These are phyloP conservation scores for Drosophila quinaria DNA, from an alignment of 2,888 invertebrate species.

Conservation along the genomic window DNA sequence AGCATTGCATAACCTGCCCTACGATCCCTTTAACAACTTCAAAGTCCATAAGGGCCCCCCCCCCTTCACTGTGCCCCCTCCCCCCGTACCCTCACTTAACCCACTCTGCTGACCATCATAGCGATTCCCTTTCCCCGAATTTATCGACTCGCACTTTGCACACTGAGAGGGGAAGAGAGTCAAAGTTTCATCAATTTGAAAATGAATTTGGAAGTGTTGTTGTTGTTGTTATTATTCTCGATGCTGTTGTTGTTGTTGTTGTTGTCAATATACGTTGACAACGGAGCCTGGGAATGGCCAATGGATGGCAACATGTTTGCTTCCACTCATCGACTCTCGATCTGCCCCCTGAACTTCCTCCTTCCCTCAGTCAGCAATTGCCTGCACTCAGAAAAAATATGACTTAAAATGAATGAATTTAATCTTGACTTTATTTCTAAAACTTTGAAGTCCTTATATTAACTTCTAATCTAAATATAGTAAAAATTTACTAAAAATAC, in stretches of 20 bases:
- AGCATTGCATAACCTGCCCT: constrained; percentile 42
- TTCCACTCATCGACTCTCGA: constrained; percentile 13
- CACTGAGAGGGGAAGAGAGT: not conserved
- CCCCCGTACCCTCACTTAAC: not conserved
- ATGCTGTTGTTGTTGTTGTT: constrained; percentile 23
- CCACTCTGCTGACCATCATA: not conserved
- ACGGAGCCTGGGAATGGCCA: constrained; percentile 46
- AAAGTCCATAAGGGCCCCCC: constrained; percentile 44
- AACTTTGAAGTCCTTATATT: too few relatives aligned
- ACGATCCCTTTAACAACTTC: constrained; percentile 75
- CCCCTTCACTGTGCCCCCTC: not conserved
- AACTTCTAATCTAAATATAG: too few relatives aligned
- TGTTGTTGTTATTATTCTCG: constrained; percentile 38
- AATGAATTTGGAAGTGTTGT: constrained; percentile 79
- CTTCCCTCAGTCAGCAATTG: not conserved
- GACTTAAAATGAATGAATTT: too few relatives aligned
- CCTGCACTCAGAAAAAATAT: not conserved
- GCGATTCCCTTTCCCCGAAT: constrained; percentile 5
- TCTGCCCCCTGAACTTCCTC: constrained; percentile 1
- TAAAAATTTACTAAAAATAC: too few relatives aligned
- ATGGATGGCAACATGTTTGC: constrained; percentile 45
- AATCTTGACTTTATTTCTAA: too few relatives aligned
- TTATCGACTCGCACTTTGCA: constrained; percentile 32
- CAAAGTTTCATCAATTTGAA: constrained; percentile 77
- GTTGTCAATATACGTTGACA: constrained; percentile 55